Conservation (phyloP, 2,888 invertebrate genomes). For the Barypeithes pellucidus region DNA sequence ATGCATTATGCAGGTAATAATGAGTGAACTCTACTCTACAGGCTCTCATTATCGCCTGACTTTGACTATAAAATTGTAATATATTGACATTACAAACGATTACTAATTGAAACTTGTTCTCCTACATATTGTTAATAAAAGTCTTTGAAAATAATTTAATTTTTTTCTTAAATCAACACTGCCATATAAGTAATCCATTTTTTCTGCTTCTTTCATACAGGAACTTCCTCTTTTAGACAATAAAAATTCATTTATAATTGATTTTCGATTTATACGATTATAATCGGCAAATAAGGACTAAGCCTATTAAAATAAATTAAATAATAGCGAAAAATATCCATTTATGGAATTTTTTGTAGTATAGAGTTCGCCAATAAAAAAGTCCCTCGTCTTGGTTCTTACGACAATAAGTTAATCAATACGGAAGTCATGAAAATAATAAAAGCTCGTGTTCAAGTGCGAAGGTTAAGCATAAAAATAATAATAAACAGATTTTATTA, state of each 20-base stretch:
- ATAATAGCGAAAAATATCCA: constrained; percentile 32
- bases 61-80: background rate
- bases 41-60: no score
- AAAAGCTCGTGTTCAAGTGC: constrained; percentile 37
- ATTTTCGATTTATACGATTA: constrained; percentile 32
- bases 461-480: constrained; percentile 39
- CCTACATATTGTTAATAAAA: constrained; percentile 14
- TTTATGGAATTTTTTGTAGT: constrained; percentile 24
- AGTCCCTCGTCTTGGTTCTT: background rate
- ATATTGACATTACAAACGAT: background rate
- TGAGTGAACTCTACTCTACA: no score
- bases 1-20: no score
- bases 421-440: constrained; percentile 36
- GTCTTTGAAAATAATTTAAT: constrained; percentile 4
- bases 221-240: constrained; percentile 35
- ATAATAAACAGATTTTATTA: constrained; percentile 42
- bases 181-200: constrained; percentile 13
- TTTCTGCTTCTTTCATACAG: constrained; percentile 14
- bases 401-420: constrained; percentile 22
- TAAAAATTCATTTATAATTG: constrained; percentile 33
- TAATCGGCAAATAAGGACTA: constrained; percentile 36
- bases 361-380: constrained; percentile 8
- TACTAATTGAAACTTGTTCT: constrained; percentile 14
- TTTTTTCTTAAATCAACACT: constrained; percentile 18
- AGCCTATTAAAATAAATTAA: constrained; percentile 32